Evolutionary conservation across 2,113 vertebrate species (phyloP).

Genomic region (Cephalopterus ornatus): DNA sequence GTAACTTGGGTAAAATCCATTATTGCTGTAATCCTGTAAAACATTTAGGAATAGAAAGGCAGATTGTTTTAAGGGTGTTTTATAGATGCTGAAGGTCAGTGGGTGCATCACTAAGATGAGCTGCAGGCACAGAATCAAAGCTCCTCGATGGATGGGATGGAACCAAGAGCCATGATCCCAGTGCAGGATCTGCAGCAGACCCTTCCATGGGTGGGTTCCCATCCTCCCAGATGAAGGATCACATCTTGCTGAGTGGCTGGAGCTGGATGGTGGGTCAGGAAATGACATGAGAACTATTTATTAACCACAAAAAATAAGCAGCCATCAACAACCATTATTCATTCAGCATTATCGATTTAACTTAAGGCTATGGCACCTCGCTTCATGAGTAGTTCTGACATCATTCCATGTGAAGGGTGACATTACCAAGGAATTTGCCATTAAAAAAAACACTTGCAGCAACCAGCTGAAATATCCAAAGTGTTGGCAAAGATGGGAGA

Average conservation of each 20-base stretch:
- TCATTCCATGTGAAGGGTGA: neutral
- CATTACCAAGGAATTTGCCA: neutral
- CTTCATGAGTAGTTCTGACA: neutral
- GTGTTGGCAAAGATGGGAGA: neutral
- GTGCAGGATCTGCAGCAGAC: neutral
- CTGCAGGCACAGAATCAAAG: neutral
- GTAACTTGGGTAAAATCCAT: neutral
- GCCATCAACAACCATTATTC: neutral
- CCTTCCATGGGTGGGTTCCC: neutral
- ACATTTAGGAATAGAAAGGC: neutral
- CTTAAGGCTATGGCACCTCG: neutral
- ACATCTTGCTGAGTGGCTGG: neutral
- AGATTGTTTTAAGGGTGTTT: neutral
- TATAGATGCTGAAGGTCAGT: neutral
- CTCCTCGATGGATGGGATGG: neutral
- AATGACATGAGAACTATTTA: neutral
- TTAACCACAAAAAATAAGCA: conserved; percentile 8
- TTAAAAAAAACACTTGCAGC: neutral
- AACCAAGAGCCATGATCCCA: neutral
- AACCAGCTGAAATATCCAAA: neutral
- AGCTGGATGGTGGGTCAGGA: neutral
- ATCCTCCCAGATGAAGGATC: neutral
- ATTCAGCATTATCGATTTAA: neutral
- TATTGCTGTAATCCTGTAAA: neutral
- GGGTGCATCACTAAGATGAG: neutral